Evolutionary conservation across 2,113 vertebrate genomes (phyloP).

Genomic region (Chionis minor): DNA sequence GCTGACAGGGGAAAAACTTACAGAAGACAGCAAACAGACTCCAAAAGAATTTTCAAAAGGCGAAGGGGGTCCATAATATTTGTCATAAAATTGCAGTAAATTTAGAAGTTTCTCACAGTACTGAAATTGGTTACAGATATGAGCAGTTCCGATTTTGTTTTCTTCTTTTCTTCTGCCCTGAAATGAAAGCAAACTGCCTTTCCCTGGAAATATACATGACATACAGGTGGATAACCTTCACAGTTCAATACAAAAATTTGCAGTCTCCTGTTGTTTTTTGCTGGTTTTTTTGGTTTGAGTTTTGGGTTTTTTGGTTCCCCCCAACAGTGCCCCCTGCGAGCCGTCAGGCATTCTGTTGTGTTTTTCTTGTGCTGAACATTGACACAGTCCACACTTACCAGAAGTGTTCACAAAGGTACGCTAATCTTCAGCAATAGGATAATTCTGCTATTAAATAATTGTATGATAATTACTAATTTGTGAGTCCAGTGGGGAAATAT

Average conservation of each 20-base stretch:
- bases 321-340: background rate
- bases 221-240: background rate
- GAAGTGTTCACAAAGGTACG: background rate
- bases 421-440: background rate
- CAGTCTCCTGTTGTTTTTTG: background rate
- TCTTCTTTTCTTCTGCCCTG: background rate
- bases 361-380: background rate
- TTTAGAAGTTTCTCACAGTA: background rate
- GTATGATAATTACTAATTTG: background rate
- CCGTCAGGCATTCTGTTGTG: background rate
- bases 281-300: background rate
- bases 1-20: background rate
- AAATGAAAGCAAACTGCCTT: background rate
- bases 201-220: background rate
- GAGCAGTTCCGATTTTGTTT: background rate
- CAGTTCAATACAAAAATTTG: background rate
- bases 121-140: background rate
- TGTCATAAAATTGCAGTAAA: background rate
- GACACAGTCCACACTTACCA: background rate
- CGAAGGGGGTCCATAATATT: background rate
- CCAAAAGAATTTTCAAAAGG: background rate
- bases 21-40: background rate
- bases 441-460: slow-evolving; percentile 10
- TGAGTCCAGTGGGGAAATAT: background rate
- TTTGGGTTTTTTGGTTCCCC: background rate